These are phyloP conservation scores for Anoplius nigerrimus DNA, from an alignment of 2,888 invertebrate genomes.

Conservation along the genomic window DNA sequence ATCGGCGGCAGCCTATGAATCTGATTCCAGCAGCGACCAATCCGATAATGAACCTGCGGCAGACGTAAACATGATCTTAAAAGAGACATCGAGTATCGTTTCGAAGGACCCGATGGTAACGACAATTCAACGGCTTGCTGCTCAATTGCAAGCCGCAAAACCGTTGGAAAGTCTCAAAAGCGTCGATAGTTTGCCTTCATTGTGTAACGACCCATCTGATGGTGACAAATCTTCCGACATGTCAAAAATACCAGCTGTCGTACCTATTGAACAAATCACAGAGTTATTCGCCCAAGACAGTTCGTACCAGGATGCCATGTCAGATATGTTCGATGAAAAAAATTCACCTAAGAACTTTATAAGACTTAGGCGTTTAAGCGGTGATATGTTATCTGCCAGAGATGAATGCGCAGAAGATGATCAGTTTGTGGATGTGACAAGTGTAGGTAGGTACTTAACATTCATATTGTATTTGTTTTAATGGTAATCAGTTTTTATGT, in stretches of 20 bases:
- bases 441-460: conserved; percentile 38
- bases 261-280: conserved; percentile 48
- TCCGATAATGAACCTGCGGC: conserved; percentile 63
- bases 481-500: conserved; percentile 1
- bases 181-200: not conserved
- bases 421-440: not conserved
- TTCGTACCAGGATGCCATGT: conserved; percentile 50
- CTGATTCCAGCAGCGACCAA: conserved; percentile 67
- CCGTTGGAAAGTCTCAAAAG: conserved; percentile 26
- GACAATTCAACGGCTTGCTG: conserved; percentile 71
- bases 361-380: conserved; percentile 74
- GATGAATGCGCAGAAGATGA: conserved; percentile 24
- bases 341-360: conserved; percentile 70
- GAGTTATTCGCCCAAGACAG: conserved; percentile 35
- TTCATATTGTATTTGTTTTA: not conserved
- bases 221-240: conserved; percentile 24
- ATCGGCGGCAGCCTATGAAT: conserved; percentile 54
- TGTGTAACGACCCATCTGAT: not conserved
- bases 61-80: conserved; percentile 64
- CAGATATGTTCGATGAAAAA: conserved; percentile 28
- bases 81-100: conserved; percentile 62
- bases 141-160: conserved; percentile 67
- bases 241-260: conserved; percentile 52
- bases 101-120: conserved; percentile 67
- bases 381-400: conserved; percentile 73